Percentiles rank a stretch among this genome's conserved stretches.
phyloP scores from a whole-genome alignment of 2,113 vertebrate genomes.

The Nerophis ophidion region DNA sequence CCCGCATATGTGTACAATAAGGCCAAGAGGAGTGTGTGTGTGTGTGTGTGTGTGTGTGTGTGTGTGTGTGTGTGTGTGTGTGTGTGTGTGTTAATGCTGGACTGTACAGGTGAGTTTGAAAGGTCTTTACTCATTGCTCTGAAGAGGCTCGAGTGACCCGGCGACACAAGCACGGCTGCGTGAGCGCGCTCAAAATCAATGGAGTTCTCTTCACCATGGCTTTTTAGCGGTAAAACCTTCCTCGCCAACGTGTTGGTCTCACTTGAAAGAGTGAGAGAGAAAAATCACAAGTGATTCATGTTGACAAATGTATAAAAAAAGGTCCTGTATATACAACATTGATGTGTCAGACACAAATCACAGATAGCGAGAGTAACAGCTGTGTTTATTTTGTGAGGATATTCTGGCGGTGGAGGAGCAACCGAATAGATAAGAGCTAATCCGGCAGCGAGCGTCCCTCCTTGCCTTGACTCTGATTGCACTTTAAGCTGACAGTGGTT shows the following conservation, averaged over 20 bases:
- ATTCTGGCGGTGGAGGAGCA: conserved; percentile 29
- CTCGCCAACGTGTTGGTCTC: conserved; percentile 20
- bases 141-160: conserved; percentile 36
- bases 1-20: conserved; percentile 62
- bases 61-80: conserved; percentile 26
- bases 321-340: conserved; percentile 51
- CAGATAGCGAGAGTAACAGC: conserved; percentile 53
- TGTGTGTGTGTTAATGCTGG: not conserved
- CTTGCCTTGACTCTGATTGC: conserved; percentile 9
- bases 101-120: conserved; percentile 53
- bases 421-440: conserved; percentile 30
- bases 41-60: conserved; percentile 25
- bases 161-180: conserved; percentile 46
- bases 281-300: conserved; percentile 20
- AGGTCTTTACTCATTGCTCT: conserved; percentile 11
- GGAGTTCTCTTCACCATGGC: conserved; percentile 54
- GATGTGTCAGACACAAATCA: conserved; percentile 48
- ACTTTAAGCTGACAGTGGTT: conserved; percentile 19
- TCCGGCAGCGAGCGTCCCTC: conserved; percentile 18
- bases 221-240: conserved; percentile 47
- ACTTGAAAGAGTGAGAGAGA: conserved; percentile 23
- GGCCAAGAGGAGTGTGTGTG: conserved; percentile 59
- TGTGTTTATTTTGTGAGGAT: conserved; percentile 62
- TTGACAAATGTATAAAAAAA: conserved; percentile 46
- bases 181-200: conserved; percentile 36